Conservation (phyloP, 2,797 vertebrate genomes). For the Petrocephalus sullivani region DNA sequence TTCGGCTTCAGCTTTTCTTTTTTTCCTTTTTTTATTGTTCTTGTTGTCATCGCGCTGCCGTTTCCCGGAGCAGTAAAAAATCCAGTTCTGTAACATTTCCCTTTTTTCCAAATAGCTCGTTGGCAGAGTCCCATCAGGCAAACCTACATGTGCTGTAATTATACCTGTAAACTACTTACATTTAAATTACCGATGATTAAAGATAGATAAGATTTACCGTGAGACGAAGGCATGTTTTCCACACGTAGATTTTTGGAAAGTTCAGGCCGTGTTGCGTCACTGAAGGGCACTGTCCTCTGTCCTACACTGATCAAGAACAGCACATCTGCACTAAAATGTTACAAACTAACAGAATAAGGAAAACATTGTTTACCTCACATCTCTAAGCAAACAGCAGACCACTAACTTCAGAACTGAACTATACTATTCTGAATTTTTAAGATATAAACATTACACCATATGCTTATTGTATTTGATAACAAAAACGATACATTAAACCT, state of each 20-base stretch:
- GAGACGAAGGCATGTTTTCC: not conserved
- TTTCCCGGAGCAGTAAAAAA: not conserved
- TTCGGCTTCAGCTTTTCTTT: not conserved
- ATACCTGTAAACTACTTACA: not conserved
- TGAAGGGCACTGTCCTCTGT: not conserved
- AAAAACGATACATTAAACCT: not conserved
- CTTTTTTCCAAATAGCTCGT: not conserved
- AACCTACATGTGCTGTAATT: not conserved
- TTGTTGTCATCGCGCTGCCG: not conserved
- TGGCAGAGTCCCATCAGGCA: not conserved
- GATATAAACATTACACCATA: not conserved
- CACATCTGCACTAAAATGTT: not conserved
- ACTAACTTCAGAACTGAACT: not conserved
- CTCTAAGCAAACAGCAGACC: not conserved
- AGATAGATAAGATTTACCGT: not conserved
- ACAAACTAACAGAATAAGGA: not conserved
- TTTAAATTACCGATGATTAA: not conserved
- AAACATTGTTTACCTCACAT: not conserved
- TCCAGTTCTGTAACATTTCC: not conserved
- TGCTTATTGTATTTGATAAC: not conserved
- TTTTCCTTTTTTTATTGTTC: not conserved
- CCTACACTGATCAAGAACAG: not conserved
- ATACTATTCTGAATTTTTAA: not conserved
- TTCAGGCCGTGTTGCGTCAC: not conserved
- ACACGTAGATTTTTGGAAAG: not conserved